These are phyloP conservation scores for Stratiomys singularior DNA, from an alignment of 2,888 invertebrate genomes.

Conservation along the genomic window DNA sequence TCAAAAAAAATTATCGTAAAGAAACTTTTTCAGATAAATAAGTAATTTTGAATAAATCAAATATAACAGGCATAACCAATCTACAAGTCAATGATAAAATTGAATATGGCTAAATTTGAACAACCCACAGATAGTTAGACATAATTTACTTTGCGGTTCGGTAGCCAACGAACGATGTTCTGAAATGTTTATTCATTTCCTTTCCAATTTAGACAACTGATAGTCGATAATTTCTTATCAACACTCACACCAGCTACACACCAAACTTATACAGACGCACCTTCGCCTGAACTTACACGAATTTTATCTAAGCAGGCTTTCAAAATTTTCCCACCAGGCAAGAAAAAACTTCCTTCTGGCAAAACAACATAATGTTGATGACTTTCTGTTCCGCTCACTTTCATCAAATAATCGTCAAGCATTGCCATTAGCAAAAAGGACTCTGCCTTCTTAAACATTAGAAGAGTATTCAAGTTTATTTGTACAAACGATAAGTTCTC, in stretches of 20 bases:
- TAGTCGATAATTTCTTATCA: background rate
- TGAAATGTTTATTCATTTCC: no score
- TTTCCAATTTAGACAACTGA: background rate
- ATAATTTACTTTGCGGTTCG: no score
- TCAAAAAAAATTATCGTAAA: no score
- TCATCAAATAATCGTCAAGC: constrained; percentile 31
- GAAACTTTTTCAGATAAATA: no score
- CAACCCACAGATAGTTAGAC: no score
- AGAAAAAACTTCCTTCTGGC: background rate
- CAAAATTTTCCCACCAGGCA: background rate
- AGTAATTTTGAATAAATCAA: no score
- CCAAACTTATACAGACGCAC: background rate
- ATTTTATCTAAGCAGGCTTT: background rate
- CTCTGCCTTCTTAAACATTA: background rate
- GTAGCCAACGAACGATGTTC: no score
- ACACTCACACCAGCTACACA: background rate
- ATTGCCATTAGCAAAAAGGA: constrained; percentile 28
- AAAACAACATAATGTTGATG: constrained; percentile 22
- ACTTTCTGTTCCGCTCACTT: constrained; percentile 28
- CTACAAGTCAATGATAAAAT: no score
- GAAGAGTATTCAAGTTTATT: no score
- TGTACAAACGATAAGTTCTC: no score
- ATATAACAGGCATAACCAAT: no score
- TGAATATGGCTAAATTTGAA: no score
- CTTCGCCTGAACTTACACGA: background rate